These are phyloP conservation scores for Cataglyphis altisquamis DNA, from an alignment of 2,888 invertebrate species.

Conservation along the genomic window DNA sequence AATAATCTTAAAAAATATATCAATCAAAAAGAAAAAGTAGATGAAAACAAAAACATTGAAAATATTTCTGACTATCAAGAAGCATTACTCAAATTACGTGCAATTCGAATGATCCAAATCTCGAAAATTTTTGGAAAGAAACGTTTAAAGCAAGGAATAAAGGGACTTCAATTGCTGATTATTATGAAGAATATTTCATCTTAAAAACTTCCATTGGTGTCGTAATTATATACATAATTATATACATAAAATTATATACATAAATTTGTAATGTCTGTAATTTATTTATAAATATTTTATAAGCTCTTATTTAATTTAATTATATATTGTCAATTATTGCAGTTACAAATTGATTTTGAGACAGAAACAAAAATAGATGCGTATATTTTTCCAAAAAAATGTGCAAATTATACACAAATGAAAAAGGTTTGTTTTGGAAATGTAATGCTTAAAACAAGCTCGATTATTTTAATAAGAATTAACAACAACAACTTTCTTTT, in stretches of 20 bases:
- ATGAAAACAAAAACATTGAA: neutral
- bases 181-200: neutral
- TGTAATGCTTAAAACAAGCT: neutral
- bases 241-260: neutral
- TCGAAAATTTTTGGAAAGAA: neutral
- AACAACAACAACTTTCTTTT: neutral
- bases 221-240: neutral
- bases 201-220: slow-evolving; percentile 12
- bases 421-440: slow-evolving; percentile 21
- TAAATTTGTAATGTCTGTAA: neutral
- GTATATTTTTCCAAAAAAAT: slow-evolving; percentile 3
- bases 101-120: neutral
- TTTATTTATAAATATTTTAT: neutral
- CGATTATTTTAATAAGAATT: slow-evolving; percentile 5
- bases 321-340: neutral
- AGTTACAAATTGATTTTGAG: slow-evolving; percentile 6
- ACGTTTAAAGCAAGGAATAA: no score
- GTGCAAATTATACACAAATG: neutral
- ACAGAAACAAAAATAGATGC: neutral
- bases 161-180: no score
- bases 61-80: neutral
- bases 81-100: neutral
- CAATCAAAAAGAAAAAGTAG: neutral
- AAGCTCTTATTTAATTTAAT: neutral
- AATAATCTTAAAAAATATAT: neutral